Base-by-base conservation (phyloP, 2,888 invertebrate genomes). In the Busseola fusca region DNA sequence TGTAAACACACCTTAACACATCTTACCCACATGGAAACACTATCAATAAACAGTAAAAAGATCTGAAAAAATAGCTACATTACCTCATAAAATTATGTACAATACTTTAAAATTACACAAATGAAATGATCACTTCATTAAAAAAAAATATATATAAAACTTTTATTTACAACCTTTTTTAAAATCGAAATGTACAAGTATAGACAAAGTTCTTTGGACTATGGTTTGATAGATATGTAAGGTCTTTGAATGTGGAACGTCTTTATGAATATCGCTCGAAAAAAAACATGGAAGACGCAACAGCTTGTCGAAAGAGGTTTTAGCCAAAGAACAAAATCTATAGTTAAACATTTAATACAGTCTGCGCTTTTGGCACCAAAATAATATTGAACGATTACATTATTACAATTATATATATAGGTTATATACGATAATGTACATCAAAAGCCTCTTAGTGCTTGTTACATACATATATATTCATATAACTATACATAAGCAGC, bases 321-420 rank as follows among this genome's bases (percentile, higher is more conserved):
- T 12, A 30, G 5, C 14, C 65, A 70, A 77, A 74, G 68, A 80
- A 65, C 58, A 40, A 52, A 60, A 69, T 70, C 67, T 62, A 64
- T 70, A 66, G 37, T 59, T 64, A 27, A 69, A 77, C 59, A 78
- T 70, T 76, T 58, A 76, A 74, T 75, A 82, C 82, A 87, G 77
- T 85, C 84, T 66, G 86, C 84, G 81, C 83, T 81, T 86, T 90
- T 90, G 89, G 90, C 89, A 90, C 90, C 57, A 82, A 88, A 86
- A 87, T 74, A 82, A 85, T 84, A 81, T 80, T 80, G 73, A 81
- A 84, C 64, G 71, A 82, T 83, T 77, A 72, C 69, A 73, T 74
- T 69, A 73, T 74, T 69, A 69, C 34, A 72, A 34, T n/a, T 34
- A 74, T 73, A 80, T 67, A 63, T 10, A 21, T 16, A 72, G 16